Conservation (phyloP, 2,113 vertebrate species). For the Phaethornis superciliosus region DNA sequence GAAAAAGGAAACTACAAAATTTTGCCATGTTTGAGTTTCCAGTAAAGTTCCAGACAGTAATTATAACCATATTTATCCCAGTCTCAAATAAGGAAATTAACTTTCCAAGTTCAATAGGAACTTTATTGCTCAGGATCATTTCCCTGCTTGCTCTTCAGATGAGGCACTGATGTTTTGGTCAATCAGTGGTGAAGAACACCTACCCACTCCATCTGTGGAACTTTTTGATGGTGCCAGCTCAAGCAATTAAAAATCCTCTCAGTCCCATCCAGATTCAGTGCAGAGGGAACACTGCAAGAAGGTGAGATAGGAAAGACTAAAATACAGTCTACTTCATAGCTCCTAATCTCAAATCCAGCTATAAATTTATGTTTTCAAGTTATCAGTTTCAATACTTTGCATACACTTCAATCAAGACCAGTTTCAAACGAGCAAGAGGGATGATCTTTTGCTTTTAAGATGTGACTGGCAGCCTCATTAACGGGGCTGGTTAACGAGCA, state of each 20-base stretch:
- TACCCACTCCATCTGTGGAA: neutral
- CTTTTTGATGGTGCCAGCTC: neutral
- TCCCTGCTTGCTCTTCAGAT: neutral
- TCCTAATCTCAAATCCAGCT: neutral
- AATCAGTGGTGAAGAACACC: neutral
- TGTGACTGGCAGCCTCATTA: neutral
- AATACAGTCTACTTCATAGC: neutral
- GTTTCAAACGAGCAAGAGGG: neutral
- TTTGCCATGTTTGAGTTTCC: neutral
- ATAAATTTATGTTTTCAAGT: rapidly evolving
- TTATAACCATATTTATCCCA: neutral
- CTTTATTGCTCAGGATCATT: neutral
- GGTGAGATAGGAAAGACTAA: neutral
- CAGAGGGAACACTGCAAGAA: neutral
- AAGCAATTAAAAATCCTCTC: neutral
- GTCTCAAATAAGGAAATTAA: neutral
- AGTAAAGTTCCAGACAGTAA: neutral
- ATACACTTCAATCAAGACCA: neutral
- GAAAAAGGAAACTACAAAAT: neutral
- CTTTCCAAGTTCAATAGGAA: neutral
- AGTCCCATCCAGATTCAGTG: neutral
- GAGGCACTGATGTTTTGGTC: neutral
- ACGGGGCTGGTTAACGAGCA: neutral
- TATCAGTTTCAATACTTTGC: rapidly evolving
- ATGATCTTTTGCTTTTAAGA: neutral